Base-by-base conservation (phyloP, 2,797 vertebrate genomes). In the Rhynchotus rufescens region DNA sequence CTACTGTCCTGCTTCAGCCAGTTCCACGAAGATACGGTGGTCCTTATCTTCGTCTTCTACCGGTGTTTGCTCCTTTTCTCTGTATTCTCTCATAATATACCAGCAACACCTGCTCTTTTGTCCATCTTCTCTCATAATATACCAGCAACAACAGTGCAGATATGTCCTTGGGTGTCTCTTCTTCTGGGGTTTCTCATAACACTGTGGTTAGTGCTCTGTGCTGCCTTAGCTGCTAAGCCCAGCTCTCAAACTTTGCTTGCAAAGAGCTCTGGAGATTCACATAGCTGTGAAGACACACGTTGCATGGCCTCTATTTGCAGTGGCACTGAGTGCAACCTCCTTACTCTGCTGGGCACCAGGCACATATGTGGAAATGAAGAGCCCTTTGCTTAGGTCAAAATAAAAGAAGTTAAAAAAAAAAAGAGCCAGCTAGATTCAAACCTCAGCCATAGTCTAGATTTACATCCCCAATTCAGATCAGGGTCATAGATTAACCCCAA, bases 401-500 rank as follows among this genome's bases (percentile, higher is more conserved):
- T 86, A 86, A 78, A 90, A 94, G 59, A 86, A 89, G 62, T 61
- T 34, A 47, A 47, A 49, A 47, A 44, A 44, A 75, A 80, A 94
- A 85, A 74, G 30, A 89, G 40, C 7, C 22, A 89, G 30, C 64
- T 42, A 90, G 69, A 71, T 20, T 52, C 56, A 96, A 93, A 93
- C 91, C 60, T 87, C 32, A 92, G 77, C 44, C 36, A 77, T 36
- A 45, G 56, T 74, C 80, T 93, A 90, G 81, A 83, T 90, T 90
- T 93, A 82, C 49, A 76, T 89, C 65, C 77, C 57, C 45, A 73
- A 57, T 61, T 79, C 84, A 92, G 77, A 94, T 94, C 77, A 89
- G 88, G 64, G 66, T 87, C 82, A 92, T 77, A 92, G 93, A 93
- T 91, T 89, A 95, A 94, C 67, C 44, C 93, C 77, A 87, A 89